phyloP scores from a whole-genome alignment of 2,113 vertebrate species.

The Trinectes maculatus region DNA sequence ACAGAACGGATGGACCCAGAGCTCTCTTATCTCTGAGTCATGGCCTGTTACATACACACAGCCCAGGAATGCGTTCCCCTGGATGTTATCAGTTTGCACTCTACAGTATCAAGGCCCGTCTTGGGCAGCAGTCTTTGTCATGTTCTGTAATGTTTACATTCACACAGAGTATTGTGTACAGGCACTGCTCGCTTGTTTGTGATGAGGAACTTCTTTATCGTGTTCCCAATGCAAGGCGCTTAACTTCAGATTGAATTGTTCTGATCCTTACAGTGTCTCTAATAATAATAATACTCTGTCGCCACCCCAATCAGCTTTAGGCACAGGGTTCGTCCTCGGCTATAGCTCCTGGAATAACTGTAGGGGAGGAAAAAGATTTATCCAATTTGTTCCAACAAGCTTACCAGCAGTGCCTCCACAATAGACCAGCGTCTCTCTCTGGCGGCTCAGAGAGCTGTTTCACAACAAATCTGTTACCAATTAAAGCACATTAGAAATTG shows the following conservation, averaged over 20 bases:
- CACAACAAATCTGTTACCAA: slow-evolving; percentile 77
- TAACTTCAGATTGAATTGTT: slow-evolving; percentile 19
- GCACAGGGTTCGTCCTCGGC: background rate
- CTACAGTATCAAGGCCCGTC: slow-evolving; percentile 72
- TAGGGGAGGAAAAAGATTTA: slow-evolving; percentile 15
- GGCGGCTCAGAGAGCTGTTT: slow-evolving; percentile 60
- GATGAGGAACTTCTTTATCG: slow-evolving; percentile 13
- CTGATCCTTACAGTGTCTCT: background rate
- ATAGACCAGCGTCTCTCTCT: slow-evolving; percentile 52
- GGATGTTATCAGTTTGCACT: slow-evolving; percentile 75
- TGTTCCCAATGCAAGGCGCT: slow-evolving; percentile 7
- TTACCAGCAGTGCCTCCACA: slow-evolving; percentile 29
- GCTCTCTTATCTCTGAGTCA: slow-evolving; percentile 69
- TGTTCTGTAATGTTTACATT: slow-evolving; percentile 57
- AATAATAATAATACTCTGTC: background rate
- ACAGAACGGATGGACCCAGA: slow-evolving; percentile 14
- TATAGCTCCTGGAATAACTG: slow-evolving; percentile 16
- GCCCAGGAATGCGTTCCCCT: slow-evolving; percentile 72
- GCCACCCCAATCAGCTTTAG: background rate
- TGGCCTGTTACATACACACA: slow-evolving; percentile 64
- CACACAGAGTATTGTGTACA: slow-evolving; percentile 48
- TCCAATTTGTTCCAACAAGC: slow-evolving; percentile 31
- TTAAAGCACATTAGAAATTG: slow-evolving; percentile 76
- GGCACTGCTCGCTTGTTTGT: background rate
- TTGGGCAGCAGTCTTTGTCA: slow-evolving; percentile 52